Evolutionary conservation across 2,888 invertebrate genomes (phyloP).

Genomic region (Hypena proboscidalis): DNA sequence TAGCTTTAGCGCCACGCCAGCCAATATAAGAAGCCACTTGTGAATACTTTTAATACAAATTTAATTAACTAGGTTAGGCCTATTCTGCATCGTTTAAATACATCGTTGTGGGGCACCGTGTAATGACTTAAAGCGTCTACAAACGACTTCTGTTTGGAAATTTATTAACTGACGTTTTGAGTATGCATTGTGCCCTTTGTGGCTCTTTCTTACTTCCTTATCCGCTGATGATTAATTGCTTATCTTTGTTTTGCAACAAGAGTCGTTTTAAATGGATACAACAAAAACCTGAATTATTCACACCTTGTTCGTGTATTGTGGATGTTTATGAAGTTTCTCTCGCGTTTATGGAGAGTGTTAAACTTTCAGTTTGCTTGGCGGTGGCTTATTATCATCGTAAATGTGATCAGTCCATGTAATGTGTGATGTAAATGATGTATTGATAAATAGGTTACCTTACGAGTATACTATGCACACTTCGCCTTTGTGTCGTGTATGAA

Average conservation of each 20-base stretch:
- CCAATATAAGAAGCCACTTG: conserved; percentile 75
- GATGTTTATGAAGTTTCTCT: conserved; percentile 41
- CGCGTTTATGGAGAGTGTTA: conserved; percentile 40
- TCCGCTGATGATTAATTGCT: conserved; percentile 69
- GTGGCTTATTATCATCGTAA: conserved; percentile 36
- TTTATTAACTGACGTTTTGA: conserved; percentile 73
- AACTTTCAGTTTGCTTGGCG: conserved; percentile 40
- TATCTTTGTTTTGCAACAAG: conserved; percentile 53
- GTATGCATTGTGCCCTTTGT: conserved; percentile 67
- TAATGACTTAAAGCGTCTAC: conserved; percentile 80
- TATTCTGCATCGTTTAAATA: conserved; percentile 73
- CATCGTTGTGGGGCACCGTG: conserved; percentile 75
- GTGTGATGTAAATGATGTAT: not conserved
- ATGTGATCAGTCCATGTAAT: conserved; percentile 12
- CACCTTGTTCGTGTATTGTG: conserved; percentile 46
- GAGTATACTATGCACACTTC: too few relatives aligned
- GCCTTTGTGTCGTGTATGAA: too few relatives aligned
- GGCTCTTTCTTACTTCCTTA: conserved; percentile 60
- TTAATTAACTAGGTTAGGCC: conserved; percentile 79
- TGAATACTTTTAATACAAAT: conserved; percentile 76
- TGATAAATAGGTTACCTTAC: not conserved
- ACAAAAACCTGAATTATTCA: conserved; percentile 50
- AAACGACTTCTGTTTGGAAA: conserved; percentile 77
- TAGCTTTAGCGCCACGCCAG: conserved; percentile 82
- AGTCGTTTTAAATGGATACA: conserved; percentile 41